These are phyloP conservation scores for Ornithorhynchus anatinus DNA, from an alignment of 2,113 vertebrate species.

Conservation along the genomic window DNA sequence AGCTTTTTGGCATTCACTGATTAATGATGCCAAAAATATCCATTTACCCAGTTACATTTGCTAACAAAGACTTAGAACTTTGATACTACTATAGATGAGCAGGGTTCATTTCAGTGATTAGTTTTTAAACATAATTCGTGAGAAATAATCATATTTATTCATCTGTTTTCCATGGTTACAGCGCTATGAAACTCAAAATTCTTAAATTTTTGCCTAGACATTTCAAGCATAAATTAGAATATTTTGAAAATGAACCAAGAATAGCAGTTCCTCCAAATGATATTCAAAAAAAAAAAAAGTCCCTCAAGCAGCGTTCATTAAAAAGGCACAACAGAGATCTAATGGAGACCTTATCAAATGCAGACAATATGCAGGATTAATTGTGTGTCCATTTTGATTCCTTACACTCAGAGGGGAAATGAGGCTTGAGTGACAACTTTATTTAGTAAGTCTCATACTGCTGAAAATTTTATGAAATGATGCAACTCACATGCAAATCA, in stretches of 20 bases:
- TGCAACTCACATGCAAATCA: constrained; percentile 55
- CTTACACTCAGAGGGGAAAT: constrained; percentile 51
- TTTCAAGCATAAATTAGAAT: constrained; percentile 78
- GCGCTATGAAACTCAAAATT: constrained; percentile 33
- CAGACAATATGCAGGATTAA: constrained; percentile 71
- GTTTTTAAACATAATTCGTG: constrained; percentile 38
- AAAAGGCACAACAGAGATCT: constrained; percentile 69
- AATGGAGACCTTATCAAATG: constrained; percentile 61
- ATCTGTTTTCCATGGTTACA: constrained; percentile 48
- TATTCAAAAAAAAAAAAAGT: constrained; percentile 71
- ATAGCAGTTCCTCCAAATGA: constrained; percentile 72
- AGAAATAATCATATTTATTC: constrained; percentile 40
- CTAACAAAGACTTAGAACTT: constrained; percentile 20
- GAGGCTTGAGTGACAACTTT: constrained; percentile 74
- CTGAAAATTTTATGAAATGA: constrained; percentile 70
- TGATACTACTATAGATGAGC: constrained; percentile 17
- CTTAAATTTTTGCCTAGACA: constrained; percentile 60
- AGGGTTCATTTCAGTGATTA: constrained; percentile 11
- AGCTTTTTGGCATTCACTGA: constrained; percentile 33
- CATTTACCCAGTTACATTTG: constrained; percentile 44
- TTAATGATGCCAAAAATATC: constrained; percentile 38
- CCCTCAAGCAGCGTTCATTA: constrained; percentile 69
- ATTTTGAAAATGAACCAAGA: constrained; percentile 57
- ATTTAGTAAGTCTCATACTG: constrained; percentile 65
- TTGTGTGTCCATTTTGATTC: constrained; percentile 63